Percentiles rank a stretch among this genome's conserved stretches.
Evolutionary conservation across 2,113 vertebrate species (phyloP).

Genomic region (Pseudorasbora parva): DNA sequence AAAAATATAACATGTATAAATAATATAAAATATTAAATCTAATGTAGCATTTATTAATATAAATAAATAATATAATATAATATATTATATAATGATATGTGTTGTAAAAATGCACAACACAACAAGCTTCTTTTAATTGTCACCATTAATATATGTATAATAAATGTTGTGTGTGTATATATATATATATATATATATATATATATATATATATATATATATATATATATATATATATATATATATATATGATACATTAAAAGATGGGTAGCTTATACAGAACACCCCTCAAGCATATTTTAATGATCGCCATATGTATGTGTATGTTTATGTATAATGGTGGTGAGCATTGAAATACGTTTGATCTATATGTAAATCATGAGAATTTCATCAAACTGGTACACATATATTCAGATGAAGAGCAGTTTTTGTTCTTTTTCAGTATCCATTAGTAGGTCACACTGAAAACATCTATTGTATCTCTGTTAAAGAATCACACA

Average conservation of each 20-base stretch:
- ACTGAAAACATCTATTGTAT: not conserved
- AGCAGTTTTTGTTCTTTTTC: not conserved
- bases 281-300: not conserved
- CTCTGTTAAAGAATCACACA: conserved; percentile 2
- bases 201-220: too few relatives aligned
- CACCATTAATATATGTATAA: not conserved
- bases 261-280: not conserved
- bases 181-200: too few relatives aligned
- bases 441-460: conserved; percentile 11
- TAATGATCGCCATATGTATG: not conserved
- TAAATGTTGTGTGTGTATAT: too few relatives aligned
- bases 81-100: too few relatives aligned
- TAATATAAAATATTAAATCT: too few relatives aligned
- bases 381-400: not conserved
- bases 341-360: too few relatives aligned
- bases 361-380: not conserved
- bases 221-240: too few relatives aligned
- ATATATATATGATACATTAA: not conserved
- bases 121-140: not conserved
- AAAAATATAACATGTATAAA: too few relatives aligned
- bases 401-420: not conserved
- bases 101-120: too few relatives aligned
- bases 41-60: too few relatives aligned
- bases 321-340: not conserved
- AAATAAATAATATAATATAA: too few relatives aligned